Conservation (phyloP, 2,797 vertebrate species). For the Neostethus bicornis region DNA sequence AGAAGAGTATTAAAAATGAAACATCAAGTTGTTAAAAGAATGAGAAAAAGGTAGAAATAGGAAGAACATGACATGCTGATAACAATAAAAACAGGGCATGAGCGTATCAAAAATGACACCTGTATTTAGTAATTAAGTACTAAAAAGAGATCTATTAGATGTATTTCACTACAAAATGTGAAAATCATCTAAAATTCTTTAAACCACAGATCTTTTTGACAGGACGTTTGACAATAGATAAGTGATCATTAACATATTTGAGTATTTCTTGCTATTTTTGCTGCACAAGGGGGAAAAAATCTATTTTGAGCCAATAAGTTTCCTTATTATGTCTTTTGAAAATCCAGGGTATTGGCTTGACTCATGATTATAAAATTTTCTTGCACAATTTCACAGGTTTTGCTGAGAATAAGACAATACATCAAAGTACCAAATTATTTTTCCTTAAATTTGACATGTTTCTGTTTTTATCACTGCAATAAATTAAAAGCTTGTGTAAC, state of each 20-base stretch:
- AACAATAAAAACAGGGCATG: not conserved
- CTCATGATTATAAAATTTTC: too few relatives aligned
- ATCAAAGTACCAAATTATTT: not conserved
- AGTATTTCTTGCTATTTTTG: not conserved
- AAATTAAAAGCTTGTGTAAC: not conserved
- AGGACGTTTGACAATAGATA: not conserved
- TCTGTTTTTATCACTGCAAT: not conserved
- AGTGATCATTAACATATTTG: not conserved
- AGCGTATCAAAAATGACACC: not conserved
- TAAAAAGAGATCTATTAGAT: not conserved
- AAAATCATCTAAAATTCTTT: too few relatives aligned
- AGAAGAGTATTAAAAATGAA: slow-evolving; percentile 51
- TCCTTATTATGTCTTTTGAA: too few relatives aligned
- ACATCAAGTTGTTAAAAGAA: slow-evolving; percentile 30
- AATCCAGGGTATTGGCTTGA: too few relatives aligned
- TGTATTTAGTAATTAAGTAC: too few relatives aligned
- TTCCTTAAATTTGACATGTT: too few relatives aligned
- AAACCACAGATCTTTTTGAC: not conserved
- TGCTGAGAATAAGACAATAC: not conserved
- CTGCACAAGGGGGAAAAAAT: not conserved
- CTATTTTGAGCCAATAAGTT: too few relatives aligned
- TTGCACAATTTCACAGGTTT: too few relatives aligned
- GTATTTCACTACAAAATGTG: not conserved
- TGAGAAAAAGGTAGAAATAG: slow-evolving; percentile 17
- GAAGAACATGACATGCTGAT: slow-evolving; percentile 1